Base-by-base conservation (phyloP, 1,140 invertebrate genomes). In the Diplogasteroides magnus region DNA sequence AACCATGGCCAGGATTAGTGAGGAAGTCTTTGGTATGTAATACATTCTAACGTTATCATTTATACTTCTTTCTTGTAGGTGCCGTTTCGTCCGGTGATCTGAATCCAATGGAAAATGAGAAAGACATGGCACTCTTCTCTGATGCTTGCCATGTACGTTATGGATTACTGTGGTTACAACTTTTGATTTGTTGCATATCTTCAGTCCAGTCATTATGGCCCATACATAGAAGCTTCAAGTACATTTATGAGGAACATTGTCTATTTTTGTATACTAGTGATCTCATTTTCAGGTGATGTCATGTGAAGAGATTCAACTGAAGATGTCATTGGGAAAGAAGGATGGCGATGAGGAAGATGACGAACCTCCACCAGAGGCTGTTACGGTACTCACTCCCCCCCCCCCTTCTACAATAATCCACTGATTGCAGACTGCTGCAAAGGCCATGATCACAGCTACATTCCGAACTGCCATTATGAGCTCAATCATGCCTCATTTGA, bases 271-370 rank as follows among this genome's bases (percentile, higher is more conserved):
- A n/a, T n/a, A n/a, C n/a, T n/a, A n/a, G n/a, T n/a, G n/a, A n/a
- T n/a, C n/a, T n/a, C 37, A 19, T 19, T 72, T 70, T 63, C 37
- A 71, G 69, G 23, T 71, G 2, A 60, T 72, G 26, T 74, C 68
- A 25, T 72, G 37, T 59, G 63, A 72, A n/a, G 69, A 72, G 37
- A 73, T 72, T 14, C 57, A 72, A 2, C 58, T 72, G 37, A 72
- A 72, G 27, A 11, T 61, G 48, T 27, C 63, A 19, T 57, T 72
- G 1, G 61, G 70, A 26, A 37, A 73, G 71, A 64, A 28, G 31
- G 62, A 29, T 11, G 69, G 31, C 13, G 58, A 73, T 23, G 56
- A 59, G 15, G 70, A 73, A 57, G 70, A 72, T 13, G 58, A 59
- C 15, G 11, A 26, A 6, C 26, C 62, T 28, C 23, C 64, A 3